Evolutionary conservation across 92 coral and sea anemone species (phyloP), one percentile per base, ranked within the genome.

Genomic region (Zoanthus gigantus): DNA sequence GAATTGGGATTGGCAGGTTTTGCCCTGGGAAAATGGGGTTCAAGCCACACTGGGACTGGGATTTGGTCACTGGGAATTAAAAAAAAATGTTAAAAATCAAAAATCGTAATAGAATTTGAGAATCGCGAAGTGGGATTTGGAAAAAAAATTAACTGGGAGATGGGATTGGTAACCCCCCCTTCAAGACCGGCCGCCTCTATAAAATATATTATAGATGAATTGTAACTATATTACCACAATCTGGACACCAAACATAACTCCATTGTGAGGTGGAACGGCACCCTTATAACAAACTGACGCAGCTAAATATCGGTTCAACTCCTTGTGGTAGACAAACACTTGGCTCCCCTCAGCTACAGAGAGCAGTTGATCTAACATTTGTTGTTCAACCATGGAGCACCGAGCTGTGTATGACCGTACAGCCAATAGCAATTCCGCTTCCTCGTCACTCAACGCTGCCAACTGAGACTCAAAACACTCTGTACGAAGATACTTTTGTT

Each of bases 221-320:
- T 50, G 17, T 63, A 5, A 63, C 17, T 78, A 16, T 18, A 95
- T 80, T 77, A 95, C 98, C 94, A 84, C 74, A 78, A 95, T 91
- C 86, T 93, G 96, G 42, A 95, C 90, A n/a, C 98, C 98, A 91
- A 93, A 95, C 98, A 95, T 93, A 60, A 92, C 88, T 72, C 98
- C 98, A 88, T 89, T 92, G 77, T 93, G 91, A 18, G 96, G 94
- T 7, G 94, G 88, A 45, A 95, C 92, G 12, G 92, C 92, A 80
- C 98, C 98, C 42, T 87, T 93, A 48, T 93, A 95, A 65, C 84
- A 93, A 82, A 95, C 91, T 11, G 85, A 34, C 17, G 91, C 93
- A 77, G 89, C 54, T 4, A 95, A 91, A 57, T 93, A 85, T 72
- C 79, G 92, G 80, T 88, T 88, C 77, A 95, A 9, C 34, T 95